phyloP scores from a whole-genome alignment of 2,797 vertebrate species.

The Schizopygopsis malacanthus region DNA sequence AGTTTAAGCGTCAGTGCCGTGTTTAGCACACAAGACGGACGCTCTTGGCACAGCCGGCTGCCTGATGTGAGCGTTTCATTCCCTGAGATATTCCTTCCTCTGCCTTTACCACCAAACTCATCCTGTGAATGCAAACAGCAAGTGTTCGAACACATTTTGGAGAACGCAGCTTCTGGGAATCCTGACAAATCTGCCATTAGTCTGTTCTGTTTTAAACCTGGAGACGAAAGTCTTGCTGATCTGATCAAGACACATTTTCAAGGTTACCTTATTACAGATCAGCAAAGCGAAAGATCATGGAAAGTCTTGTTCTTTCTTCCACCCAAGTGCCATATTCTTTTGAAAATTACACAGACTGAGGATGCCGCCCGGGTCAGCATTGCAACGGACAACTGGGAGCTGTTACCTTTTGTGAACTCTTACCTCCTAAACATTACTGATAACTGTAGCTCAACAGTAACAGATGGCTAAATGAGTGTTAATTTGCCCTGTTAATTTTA shows the following conservation, averaged over 20 bases:
- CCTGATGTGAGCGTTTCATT: constrained; percentile 79
- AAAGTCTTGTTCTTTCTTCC: constrained; percentile 82
- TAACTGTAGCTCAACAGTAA: neutral
- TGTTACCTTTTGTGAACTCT: constrained; percentile 78
- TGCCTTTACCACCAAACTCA: constrained; percentile 67
- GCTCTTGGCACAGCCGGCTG: constrained; percentile 77
- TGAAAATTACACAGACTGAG: constrained; percentile 69
- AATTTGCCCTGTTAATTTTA: constrained; percentile 17
- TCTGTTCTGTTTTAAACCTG: constrained; percentile 81
- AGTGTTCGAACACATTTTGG: constrained; percentile 82
- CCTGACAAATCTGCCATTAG: constrained; percentile 65
- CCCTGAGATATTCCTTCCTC: constrained; percentile 79
- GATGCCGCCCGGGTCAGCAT: constrained; percentile 78
- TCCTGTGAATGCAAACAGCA: neutral
- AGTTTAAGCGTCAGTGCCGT: constrained; percentile 75
- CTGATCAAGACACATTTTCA: constrained; percentile 77
- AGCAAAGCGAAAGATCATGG: constrained; percentile 56
- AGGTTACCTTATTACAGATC: constrained; percentile 72
- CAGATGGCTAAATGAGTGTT: neutral
- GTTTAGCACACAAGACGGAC: constrained; percentile 79
- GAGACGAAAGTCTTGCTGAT: constrained; percentile 60
- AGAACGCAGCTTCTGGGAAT: constrained; percentile 65
- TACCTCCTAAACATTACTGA: constrained; percentile 76
- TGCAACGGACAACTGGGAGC: constrained; percentile 83
- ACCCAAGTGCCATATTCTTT: constrained; percentile 78